Base-by-base conservation (phyloP, 2,797 vertebrate species). In the Neomorphus geoffroyi region DNA sequence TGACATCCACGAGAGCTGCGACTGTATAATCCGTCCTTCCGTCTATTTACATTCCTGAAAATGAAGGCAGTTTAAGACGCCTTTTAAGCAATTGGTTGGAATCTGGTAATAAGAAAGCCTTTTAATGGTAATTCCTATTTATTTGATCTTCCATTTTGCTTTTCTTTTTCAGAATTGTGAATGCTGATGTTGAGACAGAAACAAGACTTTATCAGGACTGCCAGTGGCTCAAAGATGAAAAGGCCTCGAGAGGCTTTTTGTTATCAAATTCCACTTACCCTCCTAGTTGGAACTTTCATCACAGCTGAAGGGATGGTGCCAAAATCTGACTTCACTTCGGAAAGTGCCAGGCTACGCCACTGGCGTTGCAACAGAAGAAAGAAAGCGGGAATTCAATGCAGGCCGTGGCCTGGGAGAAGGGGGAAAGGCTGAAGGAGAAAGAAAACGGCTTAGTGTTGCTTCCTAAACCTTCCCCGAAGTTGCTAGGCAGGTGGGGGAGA, bases 191-290 rank as follows among this genome's bases (percentile, higher is more conserved):
- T 83, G 61, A 95, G 90, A 87, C 60, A 78, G 74, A 87, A 92
- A 66, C 51, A 70, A 54, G 72, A 83, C 51, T 93, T 95, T 70
- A 87, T 51, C 57, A 90, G 83, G 80, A 60, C 58, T 95, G 88
- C 54, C 77, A 94, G 64, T 88, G 64, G 86, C 88, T 92, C 90
- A 96, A 93, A 92, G 92, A 97, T 92, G 94, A 96, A 97, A 96
- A 93, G 75, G 71, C 86, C 90, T 85, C 61, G 0, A 62, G 95
- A 89, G 86, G 50, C 51, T 90, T 92, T 96, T 93, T 96, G 93
- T 95, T 96, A 97, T 96, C 95, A 94, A 96, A 92, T 95, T 96
- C 94, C 83, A 92, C 86, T 97, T 87, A 90, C 64, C 71, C 93
- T 93, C 94, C 84, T 79, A 65, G 48, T 73, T 89, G 86, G 91